phyloP scores from a whole-genome alignment of 1,140 invertebrate genomes.

The Gonatopus flavifemur region DNA sequence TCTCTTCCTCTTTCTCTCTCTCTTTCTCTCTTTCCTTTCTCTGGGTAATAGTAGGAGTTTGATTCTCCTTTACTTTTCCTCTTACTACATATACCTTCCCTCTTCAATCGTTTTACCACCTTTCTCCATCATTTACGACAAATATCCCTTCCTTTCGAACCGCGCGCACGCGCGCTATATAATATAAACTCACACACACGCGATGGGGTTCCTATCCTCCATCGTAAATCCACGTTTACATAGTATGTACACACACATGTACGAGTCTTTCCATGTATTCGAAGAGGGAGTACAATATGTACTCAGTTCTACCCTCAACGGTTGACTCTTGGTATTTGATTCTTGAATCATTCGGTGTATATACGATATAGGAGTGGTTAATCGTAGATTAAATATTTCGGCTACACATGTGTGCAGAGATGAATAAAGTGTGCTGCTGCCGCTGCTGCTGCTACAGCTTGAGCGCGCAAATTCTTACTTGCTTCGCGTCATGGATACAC shows the following conservation, averaged over 20 bases:
- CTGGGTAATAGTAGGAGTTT: no score
- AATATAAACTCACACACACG: slow-evolving; percentile 24
- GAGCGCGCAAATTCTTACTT: no score
- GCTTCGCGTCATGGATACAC: no score
- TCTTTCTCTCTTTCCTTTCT: slow-evolving; percentile 1
- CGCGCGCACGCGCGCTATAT: slow-evolving; percentile 2
- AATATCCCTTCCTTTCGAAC: slow-evolving; percentile 4
- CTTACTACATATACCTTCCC: background rate
- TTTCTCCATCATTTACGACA: slow-evolving; percentile 8
- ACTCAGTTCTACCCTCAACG: slow-evolving; percentile 53
- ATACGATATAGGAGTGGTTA: slow-evolving; percentile 48
- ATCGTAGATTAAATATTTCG: slow-evolving; percentile 58
- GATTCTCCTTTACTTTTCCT: background rate
- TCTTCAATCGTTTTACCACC: background rate
- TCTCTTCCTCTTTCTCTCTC: slow-evolving; percentile 16
- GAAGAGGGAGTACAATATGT: slow-evolving; percentile 48
- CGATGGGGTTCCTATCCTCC: no score
- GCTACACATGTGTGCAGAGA: slow-evolving; percentile 14
- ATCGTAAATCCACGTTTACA: no score
- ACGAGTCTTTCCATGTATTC: slow-evolving; percentile 25
- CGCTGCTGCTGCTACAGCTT: background rate
- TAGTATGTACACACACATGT: slow-evolving; percentile 22
- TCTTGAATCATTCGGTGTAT: slow-evolving; percentile 57
- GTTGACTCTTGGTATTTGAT: slow-evolving; percentile 58
- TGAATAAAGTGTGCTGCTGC: background rate